Percentiles rank a stretch among this genome's conserved stretches.
Evolutionary conservation across 2,797 vertebrate species (phyloP).

Genomic region (Sebastolobus altivelis): DNA sequence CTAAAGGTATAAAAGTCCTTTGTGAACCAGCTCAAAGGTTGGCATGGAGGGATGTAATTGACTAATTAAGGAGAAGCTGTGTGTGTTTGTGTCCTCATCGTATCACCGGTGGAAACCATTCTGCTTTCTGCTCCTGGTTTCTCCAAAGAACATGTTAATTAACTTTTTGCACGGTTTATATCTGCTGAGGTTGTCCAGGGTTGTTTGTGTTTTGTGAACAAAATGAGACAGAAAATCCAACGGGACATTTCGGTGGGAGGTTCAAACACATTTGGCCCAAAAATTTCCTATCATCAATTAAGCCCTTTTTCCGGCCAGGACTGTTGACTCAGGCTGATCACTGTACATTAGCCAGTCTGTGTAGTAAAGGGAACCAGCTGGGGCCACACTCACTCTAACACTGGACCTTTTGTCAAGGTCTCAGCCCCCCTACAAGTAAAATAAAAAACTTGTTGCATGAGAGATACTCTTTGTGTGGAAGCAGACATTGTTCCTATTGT

Average conservation of each 20-base stretch:
- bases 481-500: constrained; percentile 84
- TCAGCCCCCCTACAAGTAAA: constrained; percentile 72
- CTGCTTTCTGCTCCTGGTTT: constrained; percentile 43
- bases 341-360: constrained; percentile 79
- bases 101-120: constrained; percentile 39
- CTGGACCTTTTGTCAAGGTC: constrained; percentile 82
- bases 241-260: constrained; percentile 66
- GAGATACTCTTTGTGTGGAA: constrained; percentile 74
- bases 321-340: constrained; percentile 85
- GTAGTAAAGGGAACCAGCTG: constrained; percentile 85
- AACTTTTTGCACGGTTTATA: constrained; percentile 22
- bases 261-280: constrained; percentile 72
- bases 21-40: constrained; percentile 55
- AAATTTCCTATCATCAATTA: constrained; percentile 81
- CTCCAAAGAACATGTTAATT: constrained; percentile 46
- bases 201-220: constrained; percentile 69
- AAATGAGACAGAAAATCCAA: constrained; percentile 65
- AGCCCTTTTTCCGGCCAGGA: constrained; percentile 71
- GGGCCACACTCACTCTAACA: constrained; percentile 77
- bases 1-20: constrained; percentile 65
- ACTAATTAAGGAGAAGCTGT: constrained; percentile 62
- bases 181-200: constrained; percentile 44
- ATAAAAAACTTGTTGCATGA: constrained; percentile 77
- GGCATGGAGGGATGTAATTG: constrained; percentile 52
- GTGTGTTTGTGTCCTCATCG: constrained; percentile 25